A percentile compares a stretch with the other conserved stretches of the same genome.
Evolutionary conservation across 2,888 invertebrate species (phyloP).

Genomic region (Phania funesta): DNA sequence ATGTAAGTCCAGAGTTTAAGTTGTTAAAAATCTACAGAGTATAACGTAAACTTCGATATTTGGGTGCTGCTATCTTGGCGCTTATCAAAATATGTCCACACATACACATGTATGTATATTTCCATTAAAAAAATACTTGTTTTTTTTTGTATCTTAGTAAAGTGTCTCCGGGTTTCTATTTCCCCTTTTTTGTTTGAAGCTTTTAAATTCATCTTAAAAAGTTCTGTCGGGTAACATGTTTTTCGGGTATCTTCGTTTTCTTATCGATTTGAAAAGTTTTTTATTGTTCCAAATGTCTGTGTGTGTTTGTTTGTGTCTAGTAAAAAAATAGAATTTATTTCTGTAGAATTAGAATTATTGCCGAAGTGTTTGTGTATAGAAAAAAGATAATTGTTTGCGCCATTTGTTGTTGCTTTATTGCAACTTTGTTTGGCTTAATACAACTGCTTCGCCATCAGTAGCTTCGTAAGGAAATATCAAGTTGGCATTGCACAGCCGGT

Average conservation of each 20-base stretch:
- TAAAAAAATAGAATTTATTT: constrained; percentile 25
- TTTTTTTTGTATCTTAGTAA: constrained; percentile 25
- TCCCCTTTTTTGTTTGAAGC: constrained; percentile 24
- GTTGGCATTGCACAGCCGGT: no score
- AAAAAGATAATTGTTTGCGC: constrained; percentile 34
- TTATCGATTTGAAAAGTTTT: constrained; percentile 22
- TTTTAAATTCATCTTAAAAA: constrained; percentile 44
- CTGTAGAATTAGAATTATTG: constrained; percentile 22
- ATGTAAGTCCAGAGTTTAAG: no score
- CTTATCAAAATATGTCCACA: background rate
- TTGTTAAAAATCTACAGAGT: no score
- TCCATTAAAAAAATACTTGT: no score
- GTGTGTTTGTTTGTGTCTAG: background rate
- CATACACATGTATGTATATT: no score
- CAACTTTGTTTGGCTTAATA: constrained; percentile 2
- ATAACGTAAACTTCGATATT: no score
- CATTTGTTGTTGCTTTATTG: background rate
- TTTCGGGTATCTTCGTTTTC: constrained; percentile 7
- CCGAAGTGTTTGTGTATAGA: constrained; percentile 16
- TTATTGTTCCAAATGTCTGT: background rate
- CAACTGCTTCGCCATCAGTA: constrained; percentile 5
- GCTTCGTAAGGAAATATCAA: no score
- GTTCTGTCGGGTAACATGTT: constrained; percentile 56
- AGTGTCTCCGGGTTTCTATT: constrained; percentile 15
- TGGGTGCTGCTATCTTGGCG: no score